Evolutionary conservation across 2,797 vertebrate species (phyloP), one percentile per base, ranked within the genome.

Genomic region (Pantherophis vulpinus): DNA sequence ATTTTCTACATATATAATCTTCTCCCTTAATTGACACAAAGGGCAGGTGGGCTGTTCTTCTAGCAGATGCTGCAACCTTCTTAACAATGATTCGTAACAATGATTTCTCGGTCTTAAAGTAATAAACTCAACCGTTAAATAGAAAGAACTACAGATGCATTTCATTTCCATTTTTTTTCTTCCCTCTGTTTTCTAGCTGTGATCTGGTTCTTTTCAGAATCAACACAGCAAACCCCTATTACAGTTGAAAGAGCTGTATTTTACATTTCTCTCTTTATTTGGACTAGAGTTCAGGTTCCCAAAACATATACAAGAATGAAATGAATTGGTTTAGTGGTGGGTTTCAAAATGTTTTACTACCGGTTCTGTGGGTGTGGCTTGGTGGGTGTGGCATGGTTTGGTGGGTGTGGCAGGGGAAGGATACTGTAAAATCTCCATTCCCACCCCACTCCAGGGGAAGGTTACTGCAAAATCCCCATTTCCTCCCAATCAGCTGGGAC

Each of bases 41-140:
- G 91, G 42, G 14, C 9, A 94, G 91, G 8, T 60, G n/a, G 42
- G 32, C n/a, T 89, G 0, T 90, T 90, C 0, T 92, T 79, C n/a
- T 61, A 37, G 29, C 47, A 79, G 47, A 51, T 92, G 59, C n/a
- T 47, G 60, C 47, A 29, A 2, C 86, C 60, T 74, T 87, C 29
- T 87, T 32, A 32, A 70, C 66, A 66, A 20, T 60, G 89, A 23
- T 92, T 93, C 91, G 95, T 27, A 2, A 2, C 2, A 63, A 18
- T 86, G 4, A 37, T 91, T 74, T 90, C 93, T 10, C 37, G 90
- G 2, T 61, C 7, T 54, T 90, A 86, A 83, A 42, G 32, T 8
- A 42, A 90, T 91, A 95, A 90, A 20, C 11, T 3, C 66, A 47
- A 5, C 90, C 29, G 90, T 92, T 88, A 47, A 89, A 63, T 47